Evolutionary conservation across 1,140 invertebrate species (phyloP), one percentile per base, ranked within the genome.

Genomic region (Drosophila melanica): DNA sequence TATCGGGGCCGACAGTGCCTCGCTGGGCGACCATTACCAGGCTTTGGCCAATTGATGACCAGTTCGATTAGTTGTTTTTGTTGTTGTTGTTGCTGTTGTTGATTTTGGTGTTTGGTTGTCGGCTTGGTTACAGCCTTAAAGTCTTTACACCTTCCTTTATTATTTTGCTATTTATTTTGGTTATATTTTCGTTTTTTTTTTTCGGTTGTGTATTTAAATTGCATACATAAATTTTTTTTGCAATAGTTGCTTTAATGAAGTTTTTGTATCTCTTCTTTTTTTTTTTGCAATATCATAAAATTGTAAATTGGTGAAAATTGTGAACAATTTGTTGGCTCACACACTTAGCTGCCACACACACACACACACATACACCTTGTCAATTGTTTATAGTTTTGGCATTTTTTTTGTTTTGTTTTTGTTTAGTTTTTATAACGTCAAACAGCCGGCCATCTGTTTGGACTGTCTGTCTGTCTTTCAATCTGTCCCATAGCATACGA

Each of bases 31-130:
- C 79, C 84, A 89, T 89, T 87, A 82, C 84, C 63, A 77, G 82
- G 72, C 84, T 89, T 89, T 89, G 79, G 84, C 75, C 84, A 87
- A 87, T 90, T 90, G 87, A 90, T 90, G 87, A 90, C 79, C 87
- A 87, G 82, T 81, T 82, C 87, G 87, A 90, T 90, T 90, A 90
- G 87, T 90, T 90, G 82, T 84, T 90, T 75, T 80, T 86, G 82
- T 44, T 62, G 59, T 44, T 77, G 75, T 9, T 45, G 37, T 44
- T 77, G 75, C 9, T 45, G 37, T 16, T 64, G 58, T 6, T 66
- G 44, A 23, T 72, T 20, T 39, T 73, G 64, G 33, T 68, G 54
- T 60, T 74, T 57, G 27, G 53, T 51, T 76, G 59, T 62, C 73
- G 73, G 64, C 74, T 71, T 66, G 70, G 66, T 54, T 80, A 70